Evolutionary conservation across 2,113 vertebrate species (phyloP), one percentile per base, ranked within the genome.

Genomic region (Calyptomena viridis): DNA sequence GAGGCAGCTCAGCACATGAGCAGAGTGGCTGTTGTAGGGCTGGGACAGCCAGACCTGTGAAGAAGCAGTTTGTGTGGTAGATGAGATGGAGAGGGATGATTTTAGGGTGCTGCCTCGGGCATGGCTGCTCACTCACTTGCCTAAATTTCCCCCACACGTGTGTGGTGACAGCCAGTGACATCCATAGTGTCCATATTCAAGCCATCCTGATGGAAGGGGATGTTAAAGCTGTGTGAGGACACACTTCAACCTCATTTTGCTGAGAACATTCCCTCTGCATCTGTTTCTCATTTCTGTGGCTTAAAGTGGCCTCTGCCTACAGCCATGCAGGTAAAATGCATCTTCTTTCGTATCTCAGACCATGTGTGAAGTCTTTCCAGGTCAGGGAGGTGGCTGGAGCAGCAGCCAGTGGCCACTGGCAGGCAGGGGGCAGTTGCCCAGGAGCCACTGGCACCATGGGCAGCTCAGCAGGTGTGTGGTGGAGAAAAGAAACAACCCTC

Each of bases 361-460:
- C 0, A 0, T 1, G 35, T 35, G 58, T 49, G 30, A 21, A 0
- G 4, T 13, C 50, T 79, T 50, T 40, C 50, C 72, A 63, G 46
- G 33, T 64, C 37, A 37, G 27, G 14, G 44, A 30, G n/a, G 30
- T 19, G 64, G 52, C 47, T 40, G 42, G 5, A 28, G 30, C 87
- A 60, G 23, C 68, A 12, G 39, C 15, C 62, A 3, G 62, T 3
- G 64, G 67, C 52, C 47, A 0, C 1, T 35, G 80, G 73, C 64
- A 73, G 55, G 60, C 8, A 33, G n/a, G 18, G 46, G 59, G 58
- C 84, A 84, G 35, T 60, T 77, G 53, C 72, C 68, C 14, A 13
- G 12, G 53, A 59, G 63, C 66, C 14, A 35, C 86, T 53, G 87
- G 55, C 62, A 68, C n/a, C 9, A 1, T 23, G 60, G 28, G 46